These are phyloP conservation scores for Hemibagrus guttatus DNA, from an alignment of 2,797 vertebrate species.

Conservation along the genomic window DNA sequence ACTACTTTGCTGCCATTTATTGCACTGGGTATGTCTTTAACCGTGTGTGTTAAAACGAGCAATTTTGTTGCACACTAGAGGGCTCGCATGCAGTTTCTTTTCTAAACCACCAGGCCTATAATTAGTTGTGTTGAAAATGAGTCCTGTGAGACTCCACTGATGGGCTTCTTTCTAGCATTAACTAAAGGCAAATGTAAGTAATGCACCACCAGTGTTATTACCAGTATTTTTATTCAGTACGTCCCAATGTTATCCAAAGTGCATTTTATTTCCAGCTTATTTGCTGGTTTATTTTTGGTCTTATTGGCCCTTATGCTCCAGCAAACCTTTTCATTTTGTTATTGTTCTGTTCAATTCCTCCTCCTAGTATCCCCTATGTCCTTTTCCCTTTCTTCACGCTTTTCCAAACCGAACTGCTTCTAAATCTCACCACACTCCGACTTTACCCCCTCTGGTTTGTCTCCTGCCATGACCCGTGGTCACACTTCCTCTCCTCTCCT, in stretches of 20 bases:
- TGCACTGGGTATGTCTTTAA: not conserved
- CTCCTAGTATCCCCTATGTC: conserved; percentile 53
- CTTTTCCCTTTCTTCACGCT: conserved; percentile 41
- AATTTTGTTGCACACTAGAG: conserved; percentile 10
- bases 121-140: conserved; percentile 37
- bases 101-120: conserved; percentile 23
- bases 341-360: conserved; percentile 48
- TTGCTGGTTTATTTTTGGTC: conserved; percentile 35
- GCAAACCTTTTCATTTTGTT: conserved; percentile 44
- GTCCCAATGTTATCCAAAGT: not conserved
- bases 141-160: conserved; percentile 29
- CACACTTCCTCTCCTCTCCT: conserved; percentile 65
- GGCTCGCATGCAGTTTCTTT: conserved; percentile 19
- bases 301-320: conserved; percentile 36
- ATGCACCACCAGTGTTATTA: not conserved
- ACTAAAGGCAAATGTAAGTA: conserved; percentile 24
- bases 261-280: conserved; percentile 33
- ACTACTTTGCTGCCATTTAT: conserved; percentile 9
- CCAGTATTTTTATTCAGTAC: conserved; percentile 1
- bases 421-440: conserved; percentile 47
- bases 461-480: conserved; percentile 63
- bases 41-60: conserved; percentile 13
- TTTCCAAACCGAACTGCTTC: conserved; percentile 44
- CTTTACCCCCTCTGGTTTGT: conserved; percentile 56
- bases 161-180: conserved; percentile 24